Evolutionary conservation across 2,113 vertebrate genomes (phyloP).

Genomic region (Bagarius yarrelli): DNA sequence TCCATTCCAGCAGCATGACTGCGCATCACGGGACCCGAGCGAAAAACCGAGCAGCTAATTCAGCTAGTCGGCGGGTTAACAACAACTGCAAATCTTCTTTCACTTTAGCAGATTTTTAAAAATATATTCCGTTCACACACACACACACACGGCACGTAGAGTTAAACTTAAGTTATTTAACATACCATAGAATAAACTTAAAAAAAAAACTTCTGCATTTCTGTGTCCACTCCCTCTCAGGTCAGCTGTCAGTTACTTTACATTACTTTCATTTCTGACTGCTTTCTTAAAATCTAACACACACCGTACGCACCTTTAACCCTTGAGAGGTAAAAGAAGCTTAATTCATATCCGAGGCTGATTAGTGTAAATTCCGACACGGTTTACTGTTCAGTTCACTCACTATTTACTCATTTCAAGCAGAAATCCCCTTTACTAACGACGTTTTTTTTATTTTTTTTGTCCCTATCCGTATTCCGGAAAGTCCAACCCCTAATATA

Average conservation of each 20-base stretch:
- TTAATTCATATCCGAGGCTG: conserved; percentile 3
- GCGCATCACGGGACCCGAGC: conserved; percentile 47
- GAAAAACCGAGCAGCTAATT: not conserved
- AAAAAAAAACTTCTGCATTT: not conserved
- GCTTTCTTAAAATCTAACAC: not conserved
- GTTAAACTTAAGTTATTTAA: too few species aligned
- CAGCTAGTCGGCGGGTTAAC: not conserved
- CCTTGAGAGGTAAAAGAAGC: not conserved
- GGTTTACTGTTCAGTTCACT: too few species aligned
- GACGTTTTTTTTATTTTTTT: not conserved
- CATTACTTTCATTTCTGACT: not conserved
- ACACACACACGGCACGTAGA: too few species aligned
- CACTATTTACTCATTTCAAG: not conserved
- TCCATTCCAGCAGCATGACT: conserved; percentile 30
- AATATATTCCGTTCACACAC: not conserved
- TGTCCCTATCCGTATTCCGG: not conserved
- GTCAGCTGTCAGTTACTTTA: not conserved
- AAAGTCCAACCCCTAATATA: not conserved
- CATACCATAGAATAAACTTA: too few species aligned
- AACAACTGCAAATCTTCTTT: not conserved
- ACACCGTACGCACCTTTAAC: not conserved
- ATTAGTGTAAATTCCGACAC: not conserved
- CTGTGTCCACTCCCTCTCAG: not conserved
- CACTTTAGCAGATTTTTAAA: not conserved
- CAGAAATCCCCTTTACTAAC: not conserved